These are phyloP conservation scores for Myiothlypis coronata DNA, from an alignment of 2,797 vertebrate species.

Conservation along the genomic window DNA sequence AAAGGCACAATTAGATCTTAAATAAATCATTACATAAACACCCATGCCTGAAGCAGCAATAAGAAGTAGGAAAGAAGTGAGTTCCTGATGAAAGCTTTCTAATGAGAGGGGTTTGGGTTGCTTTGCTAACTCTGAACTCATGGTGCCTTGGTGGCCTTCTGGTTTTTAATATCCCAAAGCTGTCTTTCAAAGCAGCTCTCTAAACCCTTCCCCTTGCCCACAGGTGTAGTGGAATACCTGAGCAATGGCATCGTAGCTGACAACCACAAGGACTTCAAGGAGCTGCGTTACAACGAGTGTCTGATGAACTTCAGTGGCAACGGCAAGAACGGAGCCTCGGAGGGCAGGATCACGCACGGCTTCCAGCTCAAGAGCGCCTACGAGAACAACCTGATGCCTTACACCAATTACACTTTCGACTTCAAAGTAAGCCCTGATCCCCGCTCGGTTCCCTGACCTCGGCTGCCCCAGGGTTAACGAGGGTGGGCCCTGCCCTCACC, in stretches of 20 bases:
- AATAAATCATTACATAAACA: neutral
- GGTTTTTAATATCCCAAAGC: neutral
- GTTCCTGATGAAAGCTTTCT: neutral
- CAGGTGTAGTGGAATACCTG: slow-evolving; percentile 97
- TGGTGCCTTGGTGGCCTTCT: rapidly evolving
- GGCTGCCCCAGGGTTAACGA: rapidly evolving
- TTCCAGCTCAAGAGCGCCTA: slow-evolving; percentile 98
- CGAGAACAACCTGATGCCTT: slow-evolving; percentile 96
- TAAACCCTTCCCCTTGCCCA: neutral
- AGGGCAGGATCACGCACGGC: slow-evolving; percentile 93
- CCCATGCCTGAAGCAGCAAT: rapidly evolving
- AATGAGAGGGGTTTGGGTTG: neutral
- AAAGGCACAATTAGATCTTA: neutral
- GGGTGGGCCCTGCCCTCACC: neutral
- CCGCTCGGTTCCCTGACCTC: neutral
- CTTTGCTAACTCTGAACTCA: neutral
- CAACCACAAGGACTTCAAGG: slow-evolving; percentile 99
- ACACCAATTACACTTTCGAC: slow-evolving; percentile 99
- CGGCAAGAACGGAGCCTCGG: slow-evolving; percentile 87
- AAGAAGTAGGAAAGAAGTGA: rapidly evolving
- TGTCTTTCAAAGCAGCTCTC: neutral
- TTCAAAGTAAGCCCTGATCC: slow-evolving; percentile 82
- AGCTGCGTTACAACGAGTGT: slow-evolving; percentile 94
- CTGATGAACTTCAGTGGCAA: slow-evolving; percentile 97
- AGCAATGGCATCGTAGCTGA: slow-evolving; percentile 94